Conservation (phyloP, 1,140 invertebrate genomes). For the Aphidius ervi region DNA sequence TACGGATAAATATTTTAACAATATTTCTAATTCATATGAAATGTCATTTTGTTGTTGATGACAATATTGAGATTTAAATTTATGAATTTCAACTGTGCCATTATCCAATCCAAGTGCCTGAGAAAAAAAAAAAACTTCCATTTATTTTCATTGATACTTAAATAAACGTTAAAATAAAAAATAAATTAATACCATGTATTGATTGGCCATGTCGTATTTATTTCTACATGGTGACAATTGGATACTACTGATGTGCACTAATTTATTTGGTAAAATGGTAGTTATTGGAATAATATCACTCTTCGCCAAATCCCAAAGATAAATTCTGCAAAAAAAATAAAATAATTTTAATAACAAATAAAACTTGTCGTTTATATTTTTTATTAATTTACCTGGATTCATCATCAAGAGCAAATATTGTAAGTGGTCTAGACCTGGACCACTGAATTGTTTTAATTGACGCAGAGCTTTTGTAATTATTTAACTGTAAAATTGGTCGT, state of each 20-base stretch:
- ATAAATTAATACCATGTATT: constrained; percentile 39
- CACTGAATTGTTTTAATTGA: constrained; percentile 54
- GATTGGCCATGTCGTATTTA: constrained; percentile 39
- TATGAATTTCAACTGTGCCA: constrained; percentile 49
- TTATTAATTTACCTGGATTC: constrained; percentile 45
- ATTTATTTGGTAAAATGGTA: constrained; percentile 37
- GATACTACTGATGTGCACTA: constrained; percentile 40
- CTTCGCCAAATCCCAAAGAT: constrained; percentile 58
- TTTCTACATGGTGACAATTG: constrained; percentile 45
- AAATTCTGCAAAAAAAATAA: constrained; percentile 42
- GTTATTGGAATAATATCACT: constrained; percentile 48
- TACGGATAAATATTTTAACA: constrained; percentile 44
- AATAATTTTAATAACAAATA: background rate
- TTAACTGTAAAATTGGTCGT: constrained; percentile 54
- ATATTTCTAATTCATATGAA: constrained; percentile 43
- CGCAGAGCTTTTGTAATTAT: constrained; percentile 35
- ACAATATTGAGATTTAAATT: constrained; percentile 49
- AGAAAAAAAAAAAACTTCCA: constrained; percentile 24
- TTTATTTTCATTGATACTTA: background rate
- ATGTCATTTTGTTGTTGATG: constrained; percentile 49
- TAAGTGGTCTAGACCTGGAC: constrained; percentile 58
- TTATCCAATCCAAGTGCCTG: constrained; percentile 47
- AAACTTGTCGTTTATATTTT: constrained; percentile 9
- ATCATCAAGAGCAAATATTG: constrained; percentile 58
- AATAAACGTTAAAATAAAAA: background rate